These are phyloP conservation scores for Dinocampus coccinellae DNA, from an alignment of 2,888 invertebrate genomes.

Conservation along the genomic window DNA sequence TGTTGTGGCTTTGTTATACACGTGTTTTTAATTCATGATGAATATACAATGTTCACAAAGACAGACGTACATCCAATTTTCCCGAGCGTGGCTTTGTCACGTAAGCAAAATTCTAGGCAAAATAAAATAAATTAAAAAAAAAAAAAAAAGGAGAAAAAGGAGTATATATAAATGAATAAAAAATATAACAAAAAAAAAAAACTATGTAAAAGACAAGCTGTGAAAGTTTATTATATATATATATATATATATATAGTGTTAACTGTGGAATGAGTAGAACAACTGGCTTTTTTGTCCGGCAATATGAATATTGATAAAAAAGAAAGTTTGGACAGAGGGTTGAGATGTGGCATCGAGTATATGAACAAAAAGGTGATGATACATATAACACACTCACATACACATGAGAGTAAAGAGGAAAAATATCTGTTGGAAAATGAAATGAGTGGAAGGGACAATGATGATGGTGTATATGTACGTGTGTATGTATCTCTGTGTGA, in stretches of 20 bases:
- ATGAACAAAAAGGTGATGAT: neutral
- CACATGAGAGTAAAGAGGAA: neutral
- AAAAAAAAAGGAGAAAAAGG: neutral
- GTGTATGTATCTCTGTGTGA: neutral
- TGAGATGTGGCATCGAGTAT: neutral
- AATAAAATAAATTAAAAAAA: slow-evolving; percentile 8
- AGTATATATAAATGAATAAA: no score
- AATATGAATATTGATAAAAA: slow-evolving; percentile 36
- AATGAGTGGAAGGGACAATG: neutral
- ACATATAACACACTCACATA: no score
- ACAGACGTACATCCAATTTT: slow-evolving; percentile 3
- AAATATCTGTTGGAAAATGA: neutral
- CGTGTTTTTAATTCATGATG: neutral
- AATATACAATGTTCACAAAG: neutral
- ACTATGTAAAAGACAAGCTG: neutral
- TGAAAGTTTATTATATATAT: no score
- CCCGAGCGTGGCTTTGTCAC: neutral
- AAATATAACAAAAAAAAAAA: neutral
- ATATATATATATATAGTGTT: neutral
- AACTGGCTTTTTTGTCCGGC: neutral
- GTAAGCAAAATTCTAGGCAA: neutral
- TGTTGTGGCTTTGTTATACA: neutral
- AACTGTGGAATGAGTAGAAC: neutral
- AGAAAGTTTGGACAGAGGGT: slow-evolving; percentile 31
- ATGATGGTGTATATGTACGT: neutral